Conservation (phyloP, 2,113 vertebrate species). For the Diadophis punctatus region DNA sequence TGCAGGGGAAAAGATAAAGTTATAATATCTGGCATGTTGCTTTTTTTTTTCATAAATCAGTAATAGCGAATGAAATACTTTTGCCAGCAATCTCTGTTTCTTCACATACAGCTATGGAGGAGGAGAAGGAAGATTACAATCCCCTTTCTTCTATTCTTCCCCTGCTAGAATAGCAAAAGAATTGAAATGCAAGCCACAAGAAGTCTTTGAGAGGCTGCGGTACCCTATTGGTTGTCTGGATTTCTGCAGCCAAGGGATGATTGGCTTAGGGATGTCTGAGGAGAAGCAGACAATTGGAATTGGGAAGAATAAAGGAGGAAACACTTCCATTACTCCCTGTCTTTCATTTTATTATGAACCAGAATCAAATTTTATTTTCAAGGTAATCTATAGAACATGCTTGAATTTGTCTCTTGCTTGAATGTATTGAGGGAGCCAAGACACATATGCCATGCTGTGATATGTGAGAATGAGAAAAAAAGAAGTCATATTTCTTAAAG, state of each 20-base stretch:
- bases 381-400: background rate
- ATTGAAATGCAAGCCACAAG: background rate
- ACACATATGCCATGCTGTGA: background rate
- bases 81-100: background rate
- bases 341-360: background rate
- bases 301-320: background rate
- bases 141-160: background rate
- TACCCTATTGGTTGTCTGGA: background rate
- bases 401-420: background rate
- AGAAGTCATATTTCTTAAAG: background rate
- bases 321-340: background rate
- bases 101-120: background rate
- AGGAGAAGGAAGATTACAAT: background rate
- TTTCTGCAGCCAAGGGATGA: background rate
- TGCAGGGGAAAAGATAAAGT: background rate
- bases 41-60: background rate
- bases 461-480: background rate
- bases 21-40: background rate
- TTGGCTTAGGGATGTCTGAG: background rate
- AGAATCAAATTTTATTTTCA: background rate
- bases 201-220: background rate
- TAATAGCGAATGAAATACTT: background rate
- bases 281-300: background rate
- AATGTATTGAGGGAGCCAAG: background rate
- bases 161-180: background rate